These are phyloP conservation scores for Novumbra hubbsi DNA, from an alignment of 2,797 vertebrate genomes.

Conservation along the genomic window DNA sequence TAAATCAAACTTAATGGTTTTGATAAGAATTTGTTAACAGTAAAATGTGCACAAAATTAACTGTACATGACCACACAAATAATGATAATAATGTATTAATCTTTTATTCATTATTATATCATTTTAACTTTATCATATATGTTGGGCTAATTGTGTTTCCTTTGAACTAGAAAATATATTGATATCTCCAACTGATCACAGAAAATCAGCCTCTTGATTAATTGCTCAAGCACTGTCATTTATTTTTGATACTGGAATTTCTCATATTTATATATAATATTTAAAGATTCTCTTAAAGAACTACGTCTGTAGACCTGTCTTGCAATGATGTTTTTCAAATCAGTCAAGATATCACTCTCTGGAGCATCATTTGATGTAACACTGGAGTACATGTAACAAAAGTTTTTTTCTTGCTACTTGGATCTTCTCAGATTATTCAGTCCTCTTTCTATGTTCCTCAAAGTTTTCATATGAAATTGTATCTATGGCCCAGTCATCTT, in stretches of 20 bases:
- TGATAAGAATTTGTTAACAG: constrained; percentile 52
- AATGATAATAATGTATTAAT: constrained; percentile 18
- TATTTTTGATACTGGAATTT: not conserved
- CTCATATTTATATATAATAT: too few relatives aligned
- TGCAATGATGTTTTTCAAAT: not conserved
- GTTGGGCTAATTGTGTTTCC: constrained; percentile 24
- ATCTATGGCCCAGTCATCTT: too few relatives aligned
- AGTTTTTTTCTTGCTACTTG: not conserved
- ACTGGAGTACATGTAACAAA: not conserved
- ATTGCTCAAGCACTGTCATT: constrained; percentile 8
- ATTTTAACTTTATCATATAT: constrained; percentile 33
- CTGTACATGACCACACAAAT: constrained; percentile 47
- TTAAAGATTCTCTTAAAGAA: too few relatives aligned
- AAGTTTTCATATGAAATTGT: too few relatives aligned
- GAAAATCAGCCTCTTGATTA: constrained; percentile 11
- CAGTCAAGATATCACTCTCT: not conserved
- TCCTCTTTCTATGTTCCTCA: too few relatives aligned
- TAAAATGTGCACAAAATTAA: constrained; percentile 54
- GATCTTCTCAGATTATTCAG: not conserved
- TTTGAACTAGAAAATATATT: constrained; percentile 42
- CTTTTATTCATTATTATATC: constrained; percentile 42
- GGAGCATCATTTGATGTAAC: not conserved
- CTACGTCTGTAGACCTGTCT: not conserved
- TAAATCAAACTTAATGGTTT: constrained; percentile 43
- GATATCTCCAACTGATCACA: constrained; percentile 16